These are phyloP conservation scores for Rapana venosa DNA, from an alignment of 2,888 invertebrate genomes.

Conservation along the genomic window DNA sequence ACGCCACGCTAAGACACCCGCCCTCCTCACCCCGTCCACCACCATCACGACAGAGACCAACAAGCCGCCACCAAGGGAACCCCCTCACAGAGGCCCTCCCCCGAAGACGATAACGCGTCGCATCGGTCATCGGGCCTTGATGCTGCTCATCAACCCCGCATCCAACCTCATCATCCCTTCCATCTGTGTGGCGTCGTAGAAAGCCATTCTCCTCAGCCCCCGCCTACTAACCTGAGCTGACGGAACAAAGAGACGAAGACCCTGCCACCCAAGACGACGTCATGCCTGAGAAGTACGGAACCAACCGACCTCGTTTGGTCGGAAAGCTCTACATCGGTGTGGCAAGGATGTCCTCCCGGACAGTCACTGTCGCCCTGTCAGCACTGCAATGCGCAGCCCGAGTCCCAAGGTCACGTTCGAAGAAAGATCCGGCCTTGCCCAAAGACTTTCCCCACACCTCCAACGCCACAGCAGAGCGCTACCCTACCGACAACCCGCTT, in stretches of 20 bases:
- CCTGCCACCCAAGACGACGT: slow-evolving; percentile 46
- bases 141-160: slow-evolving; percentile 58
- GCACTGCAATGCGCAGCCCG: slow-evolving; percentile 39
- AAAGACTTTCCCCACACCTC: slow-evolving; percentile 49
- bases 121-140: slow-evolving; percentile 52
- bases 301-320: slow-evolving; percentile 57
- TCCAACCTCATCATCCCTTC: slow-evolving; percentile 63
- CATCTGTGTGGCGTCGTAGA: slow-evolving; percentile 57
- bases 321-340: slow-evolving; percentile 66
- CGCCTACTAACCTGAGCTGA: slow-evolving; percentile 26
- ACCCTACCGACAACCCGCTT: slow-evolving; percentile 71
- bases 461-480: slow-evolving; percentile 53
- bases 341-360: slow-evolving; percentile 60
- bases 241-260: slow-evolving; percentile 34
- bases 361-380: slow-evolving; percentile 37
- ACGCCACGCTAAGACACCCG: slow-evolving; percentile 81
- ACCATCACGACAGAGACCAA: neutral
- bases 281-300: slow-evolving; percentile 65
- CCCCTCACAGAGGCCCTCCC: neutral
- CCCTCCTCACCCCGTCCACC: neutral
- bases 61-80: neutral
- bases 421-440: slow-evolving; percentile 73
- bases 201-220: slow-evolving; percentile 34
- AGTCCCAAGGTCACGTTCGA: slow-evolving; percentile 52
- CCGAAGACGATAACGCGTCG: slow-evolving; percentile 43